Evolutionary conservation across 2,797 vertebrate genomes (phyloP), one percentile per base, ranked within the genome.

Genomic region (Apogon talboti): DNA sequence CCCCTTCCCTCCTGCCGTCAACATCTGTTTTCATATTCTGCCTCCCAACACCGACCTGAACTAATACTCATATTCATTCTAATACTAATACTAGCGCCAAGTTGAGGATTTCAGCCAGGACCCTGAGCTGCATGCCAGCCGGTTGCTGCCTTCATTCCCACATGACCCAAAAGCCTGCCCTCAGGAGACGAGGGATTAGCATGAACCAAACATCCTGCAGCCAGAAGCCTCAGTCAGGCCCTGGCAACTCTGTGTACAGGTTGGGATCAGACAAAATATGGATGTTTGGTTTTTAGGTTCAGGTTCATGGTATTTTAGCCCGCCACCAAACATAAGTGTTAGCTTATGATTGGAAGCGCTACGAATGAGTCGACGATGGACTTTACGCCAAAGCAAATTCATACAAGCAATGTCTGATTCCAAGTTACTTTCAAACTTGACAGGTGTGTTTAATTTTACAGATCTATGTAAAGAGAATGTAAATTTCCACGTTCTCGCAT

Each of bases 21-120:
- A 92, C 90, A 92, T 92, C 89, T 93, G 92, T 88, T 92, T 91
- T 89, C 84, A 89, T 89, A 91, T 92, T 91, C 91, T 88, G 87
- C 90, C 90, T 91, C 78, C 90, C 87, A 90, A 92, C 85, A 90
- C 87, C 47, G 64, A 82, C 80, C 84, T 82, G 72, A 89, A 86
- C 86, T 90, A 91, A 92, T 89, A 89, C 87, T 91, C 84, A 89
- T 89, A 91, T 87, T 90, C 83, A 79, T 90, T 87, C 89, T 90
- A 87, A 87, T 87, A 88, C 87, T 90, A 87, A 89, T 91, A 86
- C 88, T 71, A 78, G 83, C 67, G 78, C 83, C 86, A 85, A 89
- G 83, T 87, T 81, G 83, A 68, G 89, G 91, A 91, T 92, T 92
- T 90, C 79, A 89, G 87, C 82, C 79, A 86, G 87, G 81, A 74